These are phyloP conservation scores for Sphaeramia orbicularis DNA, from an alignment of 2,797 vertebrate genomes.

Conservation along the genomic window DNA sequence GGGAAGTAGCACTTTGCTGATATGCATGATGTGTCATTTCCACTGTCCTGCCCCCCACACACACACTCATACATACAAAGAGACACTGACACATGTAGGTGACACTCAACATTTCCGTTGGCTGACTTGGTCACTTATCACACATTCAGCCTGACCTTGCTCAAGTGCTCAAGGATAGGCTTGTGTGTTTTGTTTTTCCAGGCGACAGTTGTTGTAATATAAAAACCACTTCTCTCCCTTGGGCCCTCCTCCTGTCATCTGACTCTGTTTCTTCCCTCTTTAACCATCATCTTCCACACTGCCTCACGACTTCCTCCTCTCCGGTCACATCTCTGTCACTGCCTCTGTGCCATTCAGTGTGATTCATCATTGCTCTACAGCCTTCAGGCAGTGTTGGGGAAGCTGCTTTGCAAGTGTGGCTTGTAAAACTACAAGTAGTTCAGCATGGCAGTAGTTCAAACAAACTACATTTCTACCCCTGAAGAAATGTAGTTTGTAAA, in stretches of 20 bases:
- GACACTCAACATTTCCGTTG: slow-evolving; percentile 33
- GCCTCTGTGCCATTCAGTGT: slow-evolving; percentile 14
- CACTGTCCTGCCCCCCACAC: slow-evolving; percentile 13
- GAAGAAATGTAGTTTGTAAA: no score
- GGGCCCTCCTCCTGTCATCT: background rate
- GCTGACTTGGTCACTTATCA: slow-evolving; percentile 43
- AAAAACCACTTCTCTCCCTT: slow-evolving; percentile 1
- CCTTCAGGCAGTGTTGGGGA: no score
- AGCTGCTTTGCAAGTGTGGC: no score
- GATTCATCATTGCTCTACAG: slow-evolving; percentile 30
- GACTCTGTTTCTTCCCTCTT: background rate
- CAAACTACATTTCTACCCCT: no score
- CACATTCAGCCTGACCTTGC: slow-evolving; percentile 32
- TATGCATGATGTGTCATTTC: slow-evolving; percentile 55
- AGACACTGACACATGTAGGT: slow-evolving; percentile 41
- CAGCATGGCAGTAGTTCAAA: no score
- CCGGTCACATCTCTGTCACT: slow-evolving; percentile 1
- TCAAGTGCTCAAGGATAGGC: slow-evolving; percentile 34
- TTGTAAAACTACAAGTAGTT: no score
- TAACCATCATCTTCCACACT: background rate
- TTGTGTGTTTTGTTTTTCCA: slow-evolving; percentile 15
- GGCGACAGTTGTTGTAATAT: no score
- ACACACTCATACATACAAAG: slow-evolving; percentile 8
- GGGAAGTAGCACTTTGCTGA: slow-evolving; percentile 61
- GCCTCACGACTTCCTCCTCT: background rate